A percentile compares a stretch with the other conserved stretches of the same genome.
phyloP scores from a whole-genome alignment of 2,113 vertebrate genomes.

The Cacatua alba region DNA sequence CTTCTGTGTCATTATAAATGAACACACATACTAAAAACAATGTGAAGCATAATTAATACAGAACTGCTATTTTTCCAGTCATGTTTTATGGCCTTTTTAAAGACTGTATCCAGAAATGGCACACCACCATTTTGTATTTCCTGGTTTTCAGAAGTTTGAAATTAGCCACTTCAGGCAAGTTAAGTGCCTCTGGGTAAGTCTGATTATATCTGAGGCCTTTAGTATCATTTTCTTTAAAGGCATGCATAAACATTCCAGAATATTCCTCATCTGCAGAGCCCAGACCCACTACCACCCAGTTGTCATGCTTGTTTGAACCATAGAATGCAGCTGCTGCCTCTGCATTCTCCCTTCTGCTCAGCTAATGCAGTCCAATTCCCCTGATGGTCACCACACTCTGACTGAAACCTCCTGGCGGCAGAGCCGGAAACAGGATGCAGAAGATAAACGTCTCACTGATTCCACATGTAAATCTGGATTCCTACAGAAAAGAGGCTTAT shows the following conservation, averaged over 20 bases:
- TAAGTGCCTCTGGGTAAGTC: neutral
- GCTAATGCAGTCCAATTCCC: neutral
- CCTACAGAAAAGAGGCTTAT: neutral
- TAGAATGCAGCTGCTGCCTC: neutral
- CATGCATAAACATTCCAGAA: neutral
- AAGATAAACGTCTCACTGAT: neutral
- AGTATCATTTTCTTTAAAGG: neutral
- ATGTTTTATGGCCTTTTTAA: neutral
- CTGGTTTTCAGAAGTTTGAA: neutral
- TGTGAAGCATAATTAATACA: neutral
- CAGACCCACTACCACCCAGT: rapidly evolving
- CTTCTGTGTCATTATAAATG: neutral
- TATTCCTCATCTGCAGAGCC: neutral
- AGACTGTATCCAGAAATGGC: neutral
- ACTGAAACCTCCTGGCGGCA: neutral
- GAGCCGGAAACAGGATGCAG: neutral
- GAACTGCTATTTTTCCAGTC: neutral
- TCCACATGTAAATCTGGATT: neutral
- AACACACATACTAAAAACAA: neutral
- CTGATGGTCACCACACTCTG: neutral
- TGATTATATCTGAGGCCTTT: neutral
- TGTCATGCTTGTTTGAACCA: neutral
- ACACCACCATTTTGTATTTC: neutral
- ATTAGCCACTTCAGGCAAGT: neutral
- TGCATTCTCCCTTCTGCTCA: neutral